Evolutionary conservation across 2,797 vertebrate genomes (phyloP).

Genomic region (Notolabrus celidotus): DNA sequence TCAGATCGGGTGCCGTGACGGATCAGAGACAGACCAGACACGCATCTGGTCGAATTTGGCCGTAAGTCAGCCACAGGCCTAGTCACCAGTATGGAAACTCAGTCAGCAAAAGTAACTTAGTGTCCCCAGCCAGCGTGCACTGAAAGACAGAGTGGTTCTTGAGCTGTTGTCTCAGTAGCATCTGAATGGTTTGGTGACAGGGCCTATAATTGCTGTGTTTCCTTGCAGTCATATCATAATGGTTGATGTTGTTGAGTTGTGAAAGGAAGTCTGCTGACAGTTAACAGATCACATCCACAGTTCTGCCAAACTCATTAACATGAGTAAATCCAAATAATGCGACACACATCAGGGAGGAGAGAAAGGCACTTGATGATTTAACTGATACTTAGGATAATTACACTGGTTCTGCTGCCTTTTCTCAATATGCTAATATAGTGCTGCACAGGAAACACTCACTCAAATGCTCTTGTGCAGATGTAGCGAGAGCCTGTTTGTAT

Average conservation of each 20-base stretch:
- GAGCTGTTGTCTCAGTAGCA: slow-evolving; percentile 37
- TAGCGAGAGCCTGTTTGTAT: slow-evolving; percentile 4
- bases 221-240: slow-evolving; percentile 45
- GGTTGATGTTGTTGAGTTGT: slow-evolving; percentile 25
- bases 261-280: slow-evolving; percentile 13
- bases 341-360: not conserved
- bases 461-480: slow-evolving; percentile 4
- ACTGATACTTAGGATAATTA: slow-evolving; percentile 28
- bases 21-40: no score
- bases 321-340: slow-evolving; percentile 19
- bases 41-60: no score
- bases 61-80: no score
- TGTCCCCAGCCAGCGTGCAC: slow-evolving; percentile 21
- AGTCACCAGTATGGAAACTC: no score
- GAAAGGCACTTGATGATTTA: slow-evolving; percentile 16
- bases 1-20: no score
- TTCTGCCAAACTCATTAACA: slow-evolving; percentile 10
- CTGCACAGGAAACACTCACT: slow-evolving; percentile 13
- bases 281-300: slow-evolving; percentile 28
- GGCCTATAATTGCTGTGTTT: slow-evolving; percentile 44
- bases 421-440: slow-evolving; percentile 19
- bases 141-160: slow-evolving; percentile 1
- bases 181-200: slow-evolving; percentile 25
- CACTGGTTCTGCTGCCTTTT: slow-evolving; percentile 18
- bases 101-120: no score